Conservation (phyloP, 35 echinoderm and acorn worm species). For the Chiridota heheva region DNA sequence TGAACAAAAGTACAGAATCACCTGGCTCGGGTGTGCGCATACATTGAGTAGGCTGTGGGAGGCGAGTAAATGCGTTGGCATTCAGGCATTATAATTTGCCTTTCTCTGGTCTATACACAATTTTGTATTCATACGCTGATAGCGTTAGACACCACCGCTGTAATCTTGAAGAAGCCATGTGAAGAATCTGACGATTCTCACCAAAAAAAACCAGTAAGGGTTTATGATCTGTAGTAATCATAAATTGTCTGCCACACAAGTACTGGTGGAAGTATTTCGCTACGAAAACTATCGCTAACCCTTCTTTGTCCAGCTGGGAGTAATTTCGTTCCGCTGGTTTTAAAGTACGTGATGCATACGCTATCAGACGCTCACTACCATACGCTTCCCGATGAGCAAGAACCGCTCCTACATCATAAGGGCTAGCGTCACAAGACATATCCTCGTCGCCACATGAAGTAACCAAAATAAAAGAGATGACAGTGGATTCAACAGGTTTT, state of each 20-base stretch:
- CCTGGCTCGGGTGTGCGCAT: not conserved
- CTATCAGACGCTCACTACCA: slow-evolving; percentile 24
- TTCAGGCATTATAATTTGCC: too few relatives aligned
- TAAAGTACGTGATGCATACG: slow-evolving; percentile 29
- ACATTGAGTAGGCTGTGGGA: not conserved
- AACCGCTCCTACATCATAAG: slow-evolving; percentile 49
- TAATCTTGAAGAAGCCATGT: slow-evolving; percentile 49
- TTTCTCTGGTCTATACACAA: slow-evolving; percentile 19
- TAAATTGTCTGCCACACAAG: slow-evolving; percentile 50
- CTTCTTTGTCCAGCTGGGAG: slow-evolving; percentile 62
- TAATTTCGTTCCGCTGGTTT: slow-evolving; percentile 41
- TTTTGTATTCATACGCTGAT: slow-evolving; percentile 32
- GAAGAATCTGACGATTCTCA: not conserved
- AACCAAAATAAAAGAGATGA: too few relatives aligned
- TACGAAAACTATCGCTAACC: slow-evolving; percentile 47
- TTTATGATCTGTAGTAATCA: slow-evolving; percentile 58
- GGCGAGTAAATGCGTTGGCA: too few relatives aligned
- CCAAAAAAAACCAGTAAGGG: slow-evolving; percentile 41
- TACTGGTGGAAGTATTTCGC: slow-evolving; percentile 62
- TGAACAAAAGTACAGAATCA: not conserved
- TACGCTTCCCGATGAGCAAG: slow-evolving; percentile 29
- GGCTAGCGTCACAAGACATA: slow-evolving; percentile 75
- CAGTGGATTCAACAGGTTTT: too few relatives aligned
- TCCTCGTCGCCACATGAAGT: too few relatives aligned
- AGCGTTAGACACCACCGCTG: slow-evolving; percentile 48